phyloP scores from a whole-genome alignment of 2,113 vertebrate species.

The Leucoraja erinaceus region DNA sequence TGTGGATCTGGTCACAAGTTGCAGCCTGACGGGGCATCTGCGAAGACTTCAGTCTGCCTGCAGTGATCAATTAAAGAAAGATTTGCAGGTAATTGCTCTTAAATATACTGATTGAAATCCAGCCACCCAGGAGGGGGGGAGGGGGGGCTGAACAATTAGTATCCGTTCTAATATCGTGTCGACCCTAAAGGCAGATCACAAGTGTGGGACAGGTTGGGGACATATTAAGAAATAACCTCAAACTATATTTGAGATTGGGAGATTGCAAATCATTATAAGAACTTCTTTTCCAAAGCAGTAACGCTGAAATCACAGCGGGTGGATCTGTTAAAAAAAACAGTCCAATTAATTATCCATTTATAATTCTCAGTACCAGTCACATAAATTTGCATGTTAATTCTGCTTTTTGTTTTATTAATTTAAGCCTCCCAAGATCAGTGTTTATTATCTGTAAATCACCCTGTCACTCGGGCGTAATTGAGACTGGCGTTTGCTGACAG shows the following conservation, averaged over 20 bases:
- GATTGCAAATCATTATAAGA: slow-evolving; percentile 20
- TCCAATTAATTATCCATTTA: slow-evolving; percentile 14
- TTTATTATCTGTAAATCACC: slow-evolving; percentile 35
- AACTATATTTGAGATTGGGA: slow-evolving; percentile 23
- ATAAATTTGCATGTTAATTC: slow-evolving; percentile 33
- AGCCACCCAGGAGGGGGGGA: neutral
- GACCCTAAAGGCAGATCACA: slow-evolving; percentile 22
- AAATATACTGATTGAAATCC: slow-evolving; percentile 26
- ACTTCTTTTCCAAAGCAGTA: neutral
- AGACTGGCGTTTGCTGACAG: neutral
- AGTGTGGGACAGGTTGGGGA: neutral
- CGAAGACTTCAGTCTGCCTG: slow-evolving; percentile 5
- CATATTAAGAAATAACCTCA: neutral
- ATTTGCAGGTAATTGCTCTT: slow-evolving; percentile 29
- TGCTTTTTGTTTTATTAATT: slow-evolving; percentile 36
- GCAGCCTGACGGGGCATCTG: neutral
- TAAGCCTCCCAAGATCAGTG: slow-evolving; percentile 24
- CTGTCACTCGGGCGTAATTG: neutral
- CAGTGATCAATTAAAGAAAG: slow-evolving; percentile 34
- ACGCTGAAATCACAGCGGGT: neutral
- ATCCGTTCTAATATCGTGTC: neutral
- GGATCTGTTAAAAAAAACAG: neutral
- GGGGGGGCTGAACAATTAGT: slow-evolving; percentile 22
- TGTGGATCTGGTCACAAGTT: neutral
- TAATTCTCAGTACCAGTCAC: neutral